Conservation (phyloP, 2,888 invertebrate species). For the Hemicrepidius hirtus region DNA sequence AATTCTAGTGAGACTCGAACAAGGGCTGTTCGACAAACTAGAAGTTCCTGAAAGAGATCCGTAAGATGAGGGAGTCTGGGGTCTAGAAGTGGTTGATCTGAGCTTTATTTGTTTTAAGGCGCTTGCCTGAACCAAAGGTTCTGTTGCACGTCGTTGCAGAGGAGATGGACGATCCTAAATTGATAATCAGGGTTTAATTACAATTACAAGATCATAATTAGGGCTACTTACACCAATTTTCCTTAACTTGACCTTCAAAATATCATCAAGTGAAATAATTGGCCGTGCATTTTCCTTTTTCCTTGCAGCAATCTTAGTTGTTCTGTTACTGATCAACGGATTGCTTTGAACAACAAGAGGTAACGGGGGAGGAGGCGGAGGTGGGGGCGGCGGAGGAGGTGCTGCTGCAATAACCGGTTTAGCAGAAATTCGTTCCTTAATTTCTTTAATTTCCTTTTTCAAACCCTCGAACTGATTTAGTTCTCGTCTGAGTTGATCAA, state of each 20-base stretch:
- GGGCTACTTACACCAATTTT: slow-evolving; percentile 65
- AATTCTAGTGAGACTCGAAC: slow-evolving; percentile 64
- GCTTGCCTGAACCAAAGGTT: slow-evolving; percentile 61
- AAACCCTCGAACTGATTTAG: slow-evolving; percentile 53
- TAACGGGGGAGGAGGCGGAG: slow-evolving; percentile 61
- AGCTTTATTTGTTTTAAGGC: slow-evolving; percentile 66
- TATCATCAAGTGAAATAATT: slow-evolving; percentile 68
- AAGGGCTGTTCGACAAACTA: slow-evolving; percentile 61
- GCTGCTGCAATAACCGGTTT: neutral
- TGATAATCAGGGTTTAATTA: neutral
- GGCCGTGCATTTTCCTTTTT: slow-evolving; percentile 62
- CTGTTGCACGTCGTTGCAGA: slow-evolving; percentile 53
- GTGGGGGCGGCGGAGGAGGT: slow-evolving; percentile 61
- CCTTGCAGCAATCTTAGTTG: slow-evolving; percentile 46
- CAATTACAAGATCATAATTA: neutral
- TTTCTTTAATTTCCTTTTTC: slow-evolving; percentile 55
- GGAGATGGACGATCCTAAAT: slow-evolving; percentile 41
- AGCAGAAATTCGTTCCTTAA: slow-evolving; percentile 48
- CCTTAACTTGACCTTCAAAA: slow-evolving; percentile 68
- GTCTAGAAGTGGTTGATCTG: slow-evolving; percentile 60
- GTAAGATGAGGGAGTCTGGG: slow-evolving; percentile 56
- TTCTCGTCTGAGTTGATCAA: slow-evolving; percentile 6
- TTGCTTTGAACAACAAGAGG: slow-evolving; percentile 41
- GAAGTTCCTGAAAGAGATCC: slow-evolving; percentile 52
- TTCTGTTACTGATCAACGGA: slow-evolving; percentile 9